These are phyloP conservation scores for Proisotoma minuta DNA, from an alignment of 2,888 invertebrate species.

Conservation along the genomic window DNA sequence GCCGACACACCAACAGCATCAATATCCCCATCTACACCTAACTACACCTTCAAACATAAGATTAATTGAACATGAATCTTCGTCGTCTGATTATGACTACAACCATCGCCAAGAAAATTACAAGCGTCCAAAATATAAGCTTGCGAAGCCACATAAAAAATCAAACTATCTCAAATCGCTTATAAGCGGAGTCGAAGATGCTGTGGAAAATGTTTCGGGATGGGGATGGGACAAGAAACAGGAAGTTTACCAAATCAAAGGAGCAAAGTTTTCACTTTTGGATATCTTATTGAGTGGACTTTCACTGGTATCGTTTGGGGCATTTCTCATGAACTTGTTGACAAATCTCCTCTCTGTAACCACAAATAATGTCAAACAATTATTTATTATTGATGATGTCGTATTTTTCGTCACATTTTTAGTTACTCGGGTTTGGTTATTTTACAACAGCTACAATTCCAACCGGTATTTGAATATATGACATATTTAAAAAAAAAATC, in stretches of 20 bases:
- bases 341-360: slow-evolving; percentile 25
- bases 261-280: slow-evolving; percentile 12
- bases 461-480: neutral
- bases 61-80: too few species aligned
- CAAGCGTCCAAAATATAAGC: too few species aligned
- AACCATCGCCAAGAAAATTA: too few species aligned
- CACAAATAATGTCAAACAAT: neutral
- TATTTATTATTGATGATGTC: neutral
- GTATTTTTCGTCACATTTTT: neutral
- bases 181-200: too few species aligned
- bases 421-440: slow-evolving; percentile 22
- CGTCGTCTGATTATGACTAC: too few species aligned
- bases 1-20: too few species aligned
- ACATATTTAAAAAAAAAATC: neutral
- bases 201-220: slow-evolving; percentile 1
- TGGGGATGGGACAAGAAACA: slow-evolving; percentile 17
- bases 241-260: neutral
- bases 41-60: too few species aligned
- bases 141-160: too few species aligned
- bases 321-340: slow-evolving; percentile 31
- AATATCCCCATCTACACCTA: too few species aligned
- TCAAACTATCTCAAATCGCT: too few species aligned
- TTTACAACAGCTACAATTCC: slow-evolving; percentile 10
- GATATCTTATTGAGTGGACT: slow-evolving; percentile 24
- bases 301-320: slow-evolving; percentile 28